phyloP scores from a whole-genome alignment of 2,888 invertebrate species.

The Tethea ocularis region DNA sequence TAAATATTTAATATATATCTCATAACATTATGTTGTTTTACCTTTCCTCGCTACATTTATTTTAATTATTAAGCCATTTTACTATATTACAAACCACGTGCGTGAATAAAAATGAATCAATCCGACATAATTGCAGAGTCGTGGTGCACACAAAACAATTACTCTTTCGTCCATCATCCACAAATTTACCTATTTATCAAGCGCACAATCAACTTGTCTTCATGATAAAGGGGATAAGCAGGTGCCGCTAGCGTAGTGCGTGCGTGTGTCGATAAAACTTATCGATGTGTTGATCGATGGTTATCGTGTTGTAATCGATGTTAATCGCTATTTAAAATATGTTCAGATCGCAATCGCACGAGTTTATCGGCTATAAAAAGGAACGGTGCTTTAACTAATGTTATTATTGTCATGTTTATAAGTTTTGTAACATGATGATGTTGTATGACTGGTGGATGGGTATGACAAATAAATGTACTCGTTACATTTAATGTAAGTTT shows the following conservation, averaged over 20 bases:
- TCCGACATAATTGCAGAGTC: conserved; percentile 45
- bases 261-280: conserved; percentile 18
- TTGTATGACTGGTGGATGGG: background rate
- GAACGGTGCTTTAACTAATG: conserved; percentile 4
- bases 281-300: conserved; percentile 16
- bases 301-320: conserved; percentile 10
- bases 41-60: too few species aligned
- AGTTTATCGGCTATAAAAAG: conserved; percentile 8
- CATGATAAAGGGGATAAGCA: conserved; percentile 19
- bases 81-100: too few species aligned
- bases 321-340: conserved; percentile 20
- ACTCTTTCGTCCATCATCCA: conserved; percentile 37
- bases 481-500: background rate
- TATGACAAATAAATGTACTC: conserved; percentile 3
- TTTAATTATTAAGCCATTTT: too few species aligned
- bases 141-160: conserved; percentile 46
- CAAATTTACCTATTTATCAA: conserved; percentile 35
- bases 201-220: conserved; percentile 19
- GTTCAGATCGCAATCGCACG: conserved; percentile 10
- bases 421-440: conserved; percentile 7
- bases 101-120: conserved; percentile 50
- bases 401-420: conserved; percentile 8
- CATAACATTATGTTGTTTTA: too few species aligned
- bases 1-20: too few species aligned
- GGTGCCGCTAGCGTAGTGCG: conserved; percentile 21